A percentile compares a stretch with the other conserved stretches of the same genome.
Evolutionary conservation across 2,888 invertebrate genomes (phyloP).

Genomic region (Adelognathus sp.): DNA sequence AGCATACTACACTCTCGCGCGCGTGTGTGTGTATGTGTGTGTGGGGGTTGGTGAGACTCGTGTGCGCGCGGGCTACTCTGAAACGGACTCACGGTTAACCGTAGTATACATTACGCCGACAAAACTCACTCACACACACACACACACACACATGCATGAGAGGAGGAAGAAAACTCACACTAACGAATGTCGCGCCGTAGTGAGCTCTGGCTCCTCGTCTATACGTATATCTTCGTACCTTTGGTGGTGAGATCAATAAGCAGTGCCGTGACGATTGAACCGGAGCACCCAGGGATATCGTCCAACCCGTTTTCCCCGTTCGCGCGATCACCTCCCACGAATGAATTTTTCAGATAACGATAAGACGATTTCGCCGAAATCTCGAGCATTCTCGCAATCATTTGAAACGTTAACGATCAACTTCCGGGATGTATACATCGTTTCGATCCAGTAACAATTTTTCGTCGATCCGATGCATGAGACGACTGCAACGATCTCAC

Average conservation of each 20-base stretch:
- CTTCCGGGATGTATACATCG: too few species aligned
- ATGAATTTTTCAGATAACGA: neutral
- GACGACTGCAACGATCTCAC: too few species aligned
- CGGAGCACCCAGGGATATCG: slow-evolving; percentile 60
- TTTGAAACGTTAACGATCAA: neutral
- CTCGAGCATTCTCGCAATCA: neutral
- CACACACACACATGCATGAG: neutral
- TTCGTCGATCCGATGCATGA: too few species aligned
- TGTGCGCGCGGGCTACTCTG: slow-evolving; percentile 43
- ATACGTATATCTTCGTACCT: slow-evolving; percentile 76
- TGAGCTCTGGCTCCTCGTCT: slow-evolving; percentile 73
- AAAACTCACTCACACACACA: neutral
- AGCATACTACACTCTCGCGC: slow-evolving; percentile 1
- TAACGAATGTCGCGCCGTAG: slow-evolving; percentile 51
- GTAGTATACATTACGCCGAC: slow-evolving; percentile 46
- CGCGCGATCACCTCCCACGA: neutral
- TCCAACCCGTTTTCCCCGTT: slow-evolving; percentile 31
- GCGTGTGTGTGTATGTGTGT: neutral
- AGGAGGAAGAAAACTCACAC: slow-evolving; percentile 21
- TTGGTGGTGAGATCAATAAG: slow-evolving; percentile 80
- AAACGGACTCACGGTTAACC: slow-evolving; percentile 47
- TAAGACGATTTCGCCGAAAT: neutral
- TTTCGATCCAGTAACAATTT: too few species aligned
- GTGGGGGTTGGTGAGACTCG: slow-evolving; percentile 22
- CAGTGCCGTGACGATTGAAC: slow-evolving; percentile 77